Percentiles rank a stretch among this genome's conserved stretches.
Evolutionary conservation across 2,113 vertebrate genomes (phyloP).

Genomic region (Pholis gunnellus): DNA sequence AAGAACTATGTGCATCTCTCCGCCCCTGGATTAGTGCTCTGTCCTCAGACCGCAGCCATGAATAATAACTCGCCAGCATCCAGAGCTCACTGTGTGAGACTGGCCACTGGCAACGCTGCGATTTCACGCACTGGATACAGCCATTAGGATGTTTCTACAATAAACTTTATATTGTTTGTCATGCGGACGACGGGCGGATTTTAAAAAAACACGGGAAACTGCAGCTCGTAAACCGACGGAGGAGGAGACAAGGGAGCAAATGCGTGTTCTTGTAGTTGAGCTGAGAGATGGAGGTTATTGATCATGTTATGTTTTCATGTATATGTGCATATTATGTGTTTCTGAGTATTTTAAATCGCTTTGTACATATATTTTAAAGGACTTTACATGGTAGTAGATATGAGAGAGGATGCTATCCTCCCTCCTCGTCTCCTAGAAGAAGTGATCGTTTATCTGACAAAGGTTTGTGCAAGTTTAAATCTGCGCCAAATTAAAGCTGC

Average conservation of each 20-base stretch:
- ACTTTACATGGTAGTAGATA: no score
- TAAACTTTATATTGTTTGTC: conserved; percentile 46
- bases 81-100: conserved; percentile 52
- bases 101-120: conserved; percentile 66
- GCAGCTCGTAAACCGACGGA: background rate
- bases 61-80: conserved; percentile 63
- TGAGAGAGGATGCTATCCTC: no score
- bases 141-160: conserved; percentile 60
- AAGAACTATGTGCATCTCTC: conserved; percentile 70
- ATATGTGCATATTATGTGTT: background rate
- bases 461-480: no score
- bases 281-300: background rate
- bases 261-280: background rate
- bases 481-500: no score
- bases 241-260: background rate
- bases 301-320: background rate
- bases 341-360: background rate
- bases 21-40: conserved; percentile 70
- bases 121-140: conserved; percentile 78
- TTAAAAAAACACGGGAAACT: background rate
- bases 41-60: conserved; percentile 65
- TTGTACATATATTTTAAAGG: no score
- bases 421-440: no score
- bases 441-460: no score
- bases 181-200: background rate